Percentiles rank a stretch among this genome's conserved stretches.
These are phyloP conservation scores for Clitarchus hookeri DNA, from an alignment of 2,888 invertebrate genomes.

Conservation along the genomic window DNA sequence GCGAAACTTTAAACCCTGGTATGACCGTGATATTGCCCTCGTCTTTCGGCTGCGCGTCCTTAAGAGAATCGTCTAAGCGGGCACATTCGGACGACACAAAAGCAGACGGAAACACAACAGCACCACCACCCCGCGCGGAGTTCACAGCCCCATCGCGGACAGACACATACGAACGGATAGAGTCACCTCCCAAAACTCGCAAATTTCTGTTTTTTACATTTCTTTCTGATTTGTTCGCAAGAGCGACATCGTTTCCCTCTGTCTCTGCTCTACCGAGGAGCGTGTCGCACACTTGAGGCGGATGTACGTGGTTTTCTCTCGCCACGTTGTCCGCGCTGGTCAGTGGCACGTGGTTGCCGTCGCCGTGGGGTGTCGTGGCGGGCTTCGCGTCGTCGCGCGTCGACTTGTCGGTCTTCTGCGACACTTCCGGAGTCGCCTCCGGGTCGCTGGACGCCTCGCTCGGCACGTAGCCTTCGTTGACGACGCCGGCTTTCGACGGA, in stretches of 20 bases:
- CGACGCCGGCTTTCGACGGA: background rate
- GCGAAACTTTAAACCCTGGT: background rate
- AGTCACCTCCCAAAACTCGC: slow-evolving; percentile 6
- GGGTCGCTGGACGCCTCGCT: background rate
- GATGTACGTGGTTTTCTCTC: background rate
- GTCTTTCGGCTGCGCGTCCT: background rate
- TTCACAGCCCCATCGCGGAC: background rate
- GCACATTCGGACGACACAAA: slow-evolving; percentile 16
- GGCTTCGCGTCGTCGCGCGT: background rate
- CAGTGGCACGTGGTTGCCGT: background rate
- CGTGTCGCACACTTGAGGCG: background rate
- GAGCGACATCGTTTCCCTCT: background rate
- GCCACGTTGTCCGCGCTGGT: background rate
- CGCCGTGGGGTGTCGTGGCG: background rate
- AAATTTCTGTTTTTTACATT: background rate
- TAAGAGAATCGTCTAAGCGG: background rate
- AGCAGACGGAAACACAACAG: background rate
- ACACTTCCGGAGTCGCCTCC: background rate
- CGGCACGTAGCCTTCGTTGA: background rate
- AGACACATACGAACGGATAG: slow-evolving; percentile 18
- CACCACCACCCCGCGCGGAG: background rate
- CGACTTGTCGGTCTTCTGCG: background rate
- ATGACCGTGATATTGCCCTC: background rate
- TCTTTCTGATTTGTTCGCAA: background rate
- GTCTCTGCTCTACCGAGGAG: background rate